Base-by-base conservation (phyloP, 2,113 vertebrate genomes). In the Phalacrocorax carbo region DNA sequence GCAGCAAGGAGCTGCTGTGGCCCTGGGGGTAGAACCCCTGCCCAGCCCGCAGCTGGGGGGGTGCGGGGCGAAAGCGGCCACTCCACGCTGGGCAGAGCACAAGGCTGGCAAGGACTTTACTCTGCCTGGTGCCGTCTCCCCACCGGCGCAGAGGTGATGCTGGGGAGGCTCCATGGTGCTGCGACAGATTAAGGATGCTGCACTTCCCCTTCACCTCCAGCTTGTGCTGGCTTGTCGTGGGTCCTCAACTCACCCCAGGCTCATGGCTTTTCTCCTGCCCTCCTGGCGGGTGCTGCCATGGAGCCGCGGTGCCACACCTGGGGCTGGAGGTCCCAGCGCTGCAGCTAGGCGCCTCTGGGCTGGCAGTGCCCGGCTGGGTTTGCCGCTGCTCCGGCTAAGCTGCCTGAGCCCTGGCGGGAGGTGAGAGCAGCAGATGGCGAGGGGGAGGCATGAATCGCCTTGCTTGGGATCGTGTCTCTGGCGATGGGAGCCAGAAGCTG, bases 381-480 rank as follows among this genome's bases (percentile, higher is more conserved):
- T 48, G 89, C 84, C 4, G 10, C 44, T 16, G 73, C 23, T 93
- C 40, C 30, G 6, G 13, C 71, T 95, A 88, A 96, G 93, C 94
- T 92, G 72, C 82, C 51, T 81, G 76, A 90, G 88, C 87, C 78
- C 48, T 0, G 9, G 79, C 4, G 2, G 70, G 87, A 25, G 66
- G 86, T 78, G 85, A 86, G 48, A 89, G 93, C 8, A 3, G 90
- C 96, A 96, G 96, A 96, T 97, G 96, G 94, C 0, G 38, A 91
- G 90, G 87, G 87, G 93, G 92, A 93, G 92, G 82, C 29, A 10
- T 64, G 84, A 60, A 78, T 52, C 3, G 16, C 78, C 66, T 76
- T 3, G 10, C 27, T 42, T 6, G 19, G 69, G 44, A 61, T 80
- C 9, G 7, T 2, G 1, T n/a, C 80, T 58, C 68, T 21, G 86